phyloP scores from a whole-genome alignment of 2,797 vertebrate genomes.

The Oryzias sinensis region DNA sequence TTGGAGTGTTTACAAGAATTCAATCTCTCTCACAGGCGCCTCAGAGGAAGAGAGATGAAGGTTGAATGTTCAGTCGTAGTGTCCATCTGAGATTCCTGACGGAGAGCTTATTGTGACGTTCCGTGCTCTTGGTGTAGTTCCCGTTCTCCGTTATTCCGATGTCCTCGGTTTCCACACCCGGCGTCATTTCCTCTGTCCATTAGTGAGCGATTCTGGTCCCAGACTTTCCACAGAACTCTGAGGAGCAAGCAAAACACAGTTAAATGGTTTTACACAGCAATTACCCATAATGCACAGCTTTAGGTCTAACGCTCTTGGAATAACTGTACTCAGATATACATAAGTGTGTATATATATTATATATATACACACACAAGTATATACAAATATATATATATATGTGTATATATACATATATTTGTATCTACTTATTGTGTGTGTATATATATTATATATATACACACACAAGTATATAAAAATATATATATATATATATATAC shows the following conservation, averaged over 20 bases:
- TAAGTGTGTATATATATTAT: no score
- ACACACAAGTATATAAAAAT: no score
- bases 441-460: no score
- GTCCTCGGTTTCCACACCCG: constrained; percentile 32
- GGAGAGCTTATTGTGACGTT: constrained; percentile 37
- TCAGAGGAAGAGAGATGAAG: not conserved
- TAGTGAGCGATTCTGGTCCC: fast-evolving
- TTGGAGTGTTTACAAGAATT: no score
- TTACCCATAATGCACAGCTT: not conserved
- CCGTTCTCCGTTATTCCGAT: constrained; percentile 47
- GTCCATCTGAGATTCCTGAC: constrained; percentile 45
- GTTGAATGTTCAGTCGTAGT: not conserved
- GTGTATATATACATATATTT: no score
- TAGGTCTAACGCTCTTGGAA: not conserved
- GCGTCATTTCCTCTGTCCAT: fast-evolving
- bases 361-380: no score
- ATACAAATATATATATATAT: no score
- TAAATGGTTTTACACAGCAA: not conserved
- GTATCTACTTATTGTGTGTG: no score
- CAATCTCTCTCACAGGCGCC: not conserved
- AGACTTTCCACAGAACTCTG: constrained; percentile 4
- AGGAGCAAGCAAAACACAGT: not conserved
- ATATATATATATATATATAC: no score
- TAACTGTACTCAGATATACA: no score
- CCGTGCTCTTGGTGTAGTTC: constrained; percentile 60